These are phyloP conservation scores for Rhinichthys klamathensis DNA, from an alignment of 2,113 vertebrate genomes.

Conservation along the genomic window DNA sequence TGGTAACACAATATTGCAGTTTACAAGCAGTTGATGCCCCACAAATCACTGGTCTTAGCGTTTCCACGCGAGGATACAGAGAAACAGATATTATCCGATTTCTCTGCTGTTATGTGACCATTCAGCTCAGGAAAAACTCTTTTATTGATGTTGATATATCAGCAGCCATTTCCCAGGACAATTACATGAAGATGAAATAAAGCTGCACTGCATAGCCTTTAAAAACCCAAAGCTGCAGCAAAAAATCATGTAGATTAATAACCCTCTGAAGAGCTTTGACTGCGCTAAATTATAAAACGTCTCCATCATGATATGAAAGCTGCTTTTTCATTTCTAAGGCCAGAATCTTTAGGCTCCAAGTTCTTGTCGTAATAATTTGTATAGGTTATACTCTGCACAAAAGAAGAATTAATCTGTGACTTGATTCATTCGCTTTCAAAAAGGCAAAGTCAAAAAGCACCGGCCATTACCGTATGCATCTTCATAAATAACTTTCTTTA, in stretches of 20 bases:
- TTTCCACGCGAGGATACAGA: not conserved
- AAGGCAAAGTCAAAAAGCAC: not conserved
- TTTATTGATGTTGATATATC: conserved; percentile 44
- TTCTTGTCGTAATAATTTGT: not conserved
- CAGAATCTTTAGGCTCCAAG: not conserved
- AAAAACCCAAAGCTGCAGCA: not conserved
- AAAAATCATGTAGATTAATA: conserved; percentile 32
- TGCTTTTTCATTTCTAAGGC: not conserved
- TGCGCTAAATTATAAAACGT: conserved; percentile 37
- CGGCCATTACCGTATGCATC: not conserved
- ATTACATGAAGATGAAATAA: conserved; percentile 37
- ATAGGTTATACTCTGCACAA: not conserved
- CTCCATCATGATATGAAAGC: not conserved
- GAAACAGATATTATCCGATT: not conserved
- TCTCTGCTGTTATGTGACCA: not conserved
- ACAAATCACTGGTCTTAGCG: conserved; percentile 17
- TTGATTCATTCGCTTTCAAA: conserved; percentile 2
- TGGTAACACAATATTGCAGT: not conserved
- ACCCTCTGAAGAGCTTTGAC: conserved; percentile 34
- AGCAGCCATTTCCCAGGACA: conserved; percentile 40
- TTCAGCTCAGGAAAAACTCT: conserved; percentile 17
- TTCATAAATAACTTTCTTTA: not conserved
- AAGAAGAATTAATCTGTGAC: conserved; percentile 12
- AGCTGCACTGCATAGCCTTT: conserved; percentile 32
- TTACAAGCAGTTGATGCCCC: not conserved